phyloP scores from a whole-genome alignment of 2,888 invertebrate species.

The Panorpa germanica region DNA sequence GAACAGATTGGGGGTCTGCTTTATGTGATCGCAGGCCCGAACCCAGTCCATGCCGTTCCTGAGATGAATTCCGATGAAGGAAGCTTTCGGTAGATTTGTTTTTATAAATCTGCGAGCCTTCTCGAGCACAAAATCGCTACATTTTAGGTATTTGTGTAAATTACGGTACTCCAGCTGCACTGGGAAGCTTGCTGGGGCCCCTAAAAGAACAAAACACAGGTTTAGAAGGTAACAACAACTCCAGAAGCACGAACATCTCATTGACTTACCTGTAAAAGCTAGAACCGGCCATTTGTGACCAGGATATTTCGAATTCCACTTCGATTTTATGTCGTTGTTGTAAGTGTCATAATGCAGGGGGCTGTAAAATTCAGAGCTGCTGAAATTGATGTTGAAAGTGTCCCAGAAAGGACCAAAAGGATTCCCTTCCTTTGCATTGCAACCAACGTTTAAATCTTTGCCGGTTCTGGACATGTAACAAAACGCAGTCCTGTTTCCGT shows the following conservation, averaged over 20 bases:
- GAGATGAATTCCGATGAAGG: conserved; percentile 84
- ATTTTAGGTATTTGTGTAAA: conserved; percentile 64
- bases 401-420: conserved; percentile 99
- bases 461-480: conserved; percentile 44
- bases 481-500: conserved; percentile 48
- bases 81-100: conserved; percentile 50
- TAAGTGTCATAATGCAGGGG: conserved; percentile 75
- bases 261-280: conserved; percentile 83
- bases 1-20: conserved; percentile 69
- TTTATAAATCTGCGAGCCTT: conserved; percentile 54
- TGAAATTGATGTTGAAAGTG: conserved; percentile 74
- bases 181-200: conserved; percentile 89
- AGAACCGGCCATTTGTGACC: conserved; percentile 62
- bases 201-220: conserved; percentile 24
- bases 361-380: conserved; percentile 73
- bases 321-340: conserved; percentile 41
- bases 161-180: conserved; percentile 64
- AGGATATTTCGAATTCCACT: conserved; percentile 57
- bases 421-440: conserved; percentile 95
- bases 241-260: too few species aligned
- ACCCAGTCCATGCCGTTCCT: conserved; percentile 94
- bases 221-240: too few species aligned
- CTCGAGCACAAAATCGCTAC: conserved; percentile 47
- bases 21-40: conserved; percentile 59
- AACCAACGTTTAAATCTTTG: too few species aligned